These are phyloP conservation scores for Diadophis punctatus DNA, from an alignment of 2,113 vertebrate species.

Conservation along the genomic window DNA sequence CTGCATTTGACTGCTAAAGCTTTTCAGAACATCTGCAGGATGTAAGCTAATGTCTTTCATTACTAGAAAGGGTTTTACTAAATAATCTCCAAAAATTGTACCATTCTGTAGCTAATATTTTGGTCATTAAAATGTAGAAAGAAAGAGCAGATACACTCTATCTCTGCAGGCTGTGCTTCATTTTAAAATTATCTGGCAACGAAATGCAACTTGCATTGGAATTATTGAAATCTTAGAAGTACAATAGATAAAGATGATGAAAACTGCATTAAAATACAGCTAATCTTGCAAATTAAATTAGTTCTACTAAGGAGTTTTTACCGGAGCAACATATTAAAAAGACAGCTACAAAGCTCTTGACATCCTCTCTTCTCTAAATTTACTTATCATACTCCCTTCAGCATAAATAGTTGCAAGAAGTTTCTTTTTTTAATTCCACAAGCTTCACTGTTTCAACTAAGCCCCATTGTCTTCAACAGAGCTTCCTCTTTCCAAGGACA, in stretches of 20 bases:
- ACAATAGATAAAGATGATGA: not conserved
- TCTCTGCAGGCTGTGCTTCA: not conserved
- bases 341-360: not conserved
- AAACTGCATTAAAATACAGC: not conserved
- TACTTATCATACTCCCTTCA: not conserved
- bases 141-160: not conserved
- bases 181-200: not conserved
- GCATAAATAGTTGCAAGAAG: not conserved
- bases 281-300: not conserved
- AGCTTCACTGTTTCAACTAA: not conserved
- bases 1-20: slow-evolving; percentile 17
- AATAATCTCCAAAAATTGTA: not conserved
- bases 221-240: not conserved
- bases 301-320: not conserved
- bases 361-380: not conserved
- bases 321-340: not conserved
- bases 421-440: not conserved
- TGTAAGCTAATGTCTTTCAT: slow-evolving; percentile 28
- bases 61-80: slow-evolving; percentile 6
- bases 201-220: not conserved
- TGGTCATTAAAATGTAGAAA: rapidly evolving
- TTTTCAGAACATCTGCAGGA: slow-evolving; percentile 31
- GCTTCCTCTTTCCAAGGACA: not conserved
- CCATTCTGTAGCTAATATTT: not conserved
- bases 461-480: not conserved